These are phyloP conservation scores for Drosophila tsacasi DNA, from an alignment of 1,140 invertebrate genomes.

Conservation along the genomic window DNA sequence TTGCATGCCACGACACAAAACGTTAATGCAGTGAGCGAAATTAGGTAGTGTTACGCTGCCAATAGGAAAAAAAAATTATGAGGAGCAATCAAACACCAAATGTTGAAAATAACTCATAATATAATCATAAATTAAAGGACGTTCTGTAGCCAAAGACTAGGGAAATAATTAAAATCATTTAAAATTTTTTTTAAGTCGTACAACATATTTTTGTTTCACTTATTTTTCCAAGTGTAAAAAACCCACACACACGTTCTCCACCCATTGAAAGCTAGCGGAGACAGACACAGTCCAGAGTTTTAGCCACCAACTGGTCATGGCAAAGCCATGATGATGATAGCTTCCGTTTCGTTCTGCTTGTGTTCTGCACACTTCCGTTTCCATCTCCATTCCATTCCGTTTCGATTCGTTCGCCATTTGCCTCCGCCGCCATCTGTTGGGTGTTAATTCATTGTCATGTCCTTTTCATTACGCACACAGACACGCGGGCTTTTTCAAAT, in stretches of 20 bases:
- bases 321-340: slow-evolving; percentile 52
- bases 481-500: slow-evolving; percentile 15
- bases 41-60: rapidly evolving
- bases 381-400: slow-evolving; percentile 2
- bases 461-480: slow-evolving; percentile 70
- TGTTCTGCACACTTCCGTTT: slow-evolving; percentile 41
- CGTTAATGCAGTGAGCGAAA: slow-evolving; percentile 4
- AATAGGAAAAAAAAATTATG: background rate
- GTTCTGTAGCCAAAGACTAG: too few species aligned
- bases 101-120: background rate
- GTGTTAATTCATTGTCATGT: slow-evolving; percentile 75
- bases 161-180: too few species aligned
- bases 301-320: slow-evolving; percentile 42
- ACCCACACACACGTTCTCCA: background rate
- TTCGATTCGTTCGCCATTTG: slow-evolving; percentile 28
- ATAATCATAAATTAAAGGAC: background rate
- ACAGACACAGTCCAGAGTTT: slow-evolving; percentile 41
- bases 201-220: background rate
- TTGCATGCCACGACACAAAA: slow-evolving; percentile 63
- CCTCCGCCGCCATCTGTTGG: slow-evolving; percentile 48
- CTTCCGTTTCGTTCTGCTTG: slow-evolving; percentile 45
- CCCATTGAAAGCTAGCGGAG: slow-evolving; percentile 2
- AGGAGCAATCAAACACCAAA: background rate
- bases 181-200: too few species aligned
- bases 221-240: background rate